A percentile compares a stretch with the other conserved stretches of the same genome.
phyloP scores from a whole-genome alignment of 2,888 invertebrate species.

The Clitarchus hookeri region DNA sequence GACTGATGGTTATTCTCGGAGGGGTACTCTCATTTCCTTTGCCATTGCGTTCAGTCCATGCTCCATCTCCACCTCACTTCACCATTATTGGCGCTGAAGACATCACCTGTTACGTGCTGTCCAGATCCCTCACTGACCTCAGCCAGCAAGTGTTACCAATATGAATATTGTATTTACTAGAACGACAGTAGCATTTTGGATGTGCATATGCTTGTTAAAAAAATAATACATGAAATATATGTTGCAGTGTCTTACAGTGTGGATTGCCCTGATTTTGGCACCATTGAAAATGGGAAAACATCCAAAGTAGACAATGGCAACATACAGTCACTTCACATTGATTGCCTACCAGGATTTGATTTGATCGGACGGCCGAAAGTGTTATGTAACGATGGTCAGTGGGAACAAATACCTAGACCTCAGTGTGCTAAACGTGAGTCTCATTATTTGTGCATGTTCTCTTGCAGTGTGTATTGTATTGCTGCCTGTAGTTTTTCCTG shows the following conservation, averaged over 20 bases:
- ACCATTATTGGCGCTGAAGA: no score
- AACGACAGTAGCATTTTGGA: neutral
- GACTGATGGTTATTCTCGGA: no score
- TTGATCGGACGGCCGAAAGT: conserved; percentile 51
- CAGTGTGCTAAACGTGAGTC: conserved; percentile 46
- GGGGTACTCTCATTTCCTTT: no score
- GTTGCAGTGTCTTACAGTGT: conserved; percentile 25
- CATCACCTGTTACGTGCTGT: no score
- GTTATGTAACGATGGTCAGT: conserved; percentile 51
- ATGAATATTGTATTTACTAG: neutral
- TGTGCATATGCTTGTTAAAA: neutral
- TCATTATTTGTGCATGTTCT: neutral
- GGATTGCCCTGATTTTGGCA: conserved; percentile 48
- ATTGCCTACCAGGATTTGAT: conserved; percentile 51
- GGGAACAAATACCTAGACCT: conserved; percentile 48
- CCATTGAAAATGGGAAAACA: conserved; percentile 46
- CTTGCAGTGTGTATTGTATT: conserved; percentile 20
- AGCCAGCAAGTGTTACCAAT: neutral
- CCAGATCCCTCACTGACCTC: no score
- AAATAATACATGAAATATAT: neutral
- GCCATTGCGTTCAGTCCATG: no score
- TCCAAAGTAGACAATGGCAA: conserved; percentile 30
- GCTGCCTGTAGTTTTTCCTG: neutral
- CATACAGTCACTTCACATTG: conserved; percentile 44
- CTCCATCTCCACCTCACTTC: no score